A percentile compares a stretch with the other conserved stretches of the same genome.
phyloP scores from a whole-genome alignment of 2,888 invertebrate species.

The Parnassius apollo region DNA sequence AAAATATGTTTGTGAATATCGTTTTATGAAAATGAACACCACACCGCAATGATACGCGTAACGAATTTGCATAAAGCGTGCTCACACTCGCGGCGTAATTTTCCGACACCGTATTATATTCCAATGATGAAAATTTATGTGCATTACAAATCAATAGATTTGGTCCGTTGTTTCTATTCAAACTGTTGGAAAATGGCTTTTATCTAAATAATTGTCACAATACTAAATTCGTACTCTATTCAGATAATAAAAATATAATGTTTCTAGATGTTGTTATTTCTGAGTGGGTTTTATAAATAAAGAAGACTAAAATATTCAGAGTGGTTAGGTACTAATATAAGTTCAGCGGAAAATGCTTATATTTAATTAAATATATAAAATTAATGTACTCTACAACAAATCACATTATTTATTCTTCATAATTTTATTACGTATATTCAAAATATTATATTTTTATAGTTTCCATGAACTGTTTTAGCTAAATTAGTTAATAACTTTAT shows the following conservation, averaged over 20 bases:
- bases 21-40: conserved; percentile 28
- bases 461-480: no score
- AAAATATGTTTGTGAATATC: conserved; percentile 17
- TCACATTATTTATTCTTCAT: no score
- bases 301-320: not conserved
- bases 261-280: not conserved
- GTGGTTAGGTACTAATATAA: not conserved
- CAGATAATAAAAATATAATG: not conserved
- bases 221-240: not conserved
- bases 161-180: not conserved
- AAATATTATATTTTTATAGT: no score
- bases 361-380: no score
- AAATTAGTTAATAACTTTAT: no score
- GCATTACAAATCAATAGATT: conserved; percentile 15
- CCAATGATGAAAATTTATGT: conserved; percentile 45
- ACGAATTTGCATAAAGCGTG: conserved; percentile 44
- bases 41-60: conserved; percentile 33
- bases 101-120: conserved; percentile 41
- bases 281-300: not conserved
- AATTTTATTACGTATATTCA: no score
- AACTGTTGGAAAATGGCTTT: not conserved
- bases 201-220: not conserved
- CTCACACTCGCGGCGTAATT: conserved; percentile 38
- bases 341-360: not conserved
- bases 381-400: no score